Evolutionary conservation across 2,797 vertebrate genomes (phyloP), one percentile per base, ranked within the genome.

Genomic region (Lepilemur ruficaudatus): DNA sequence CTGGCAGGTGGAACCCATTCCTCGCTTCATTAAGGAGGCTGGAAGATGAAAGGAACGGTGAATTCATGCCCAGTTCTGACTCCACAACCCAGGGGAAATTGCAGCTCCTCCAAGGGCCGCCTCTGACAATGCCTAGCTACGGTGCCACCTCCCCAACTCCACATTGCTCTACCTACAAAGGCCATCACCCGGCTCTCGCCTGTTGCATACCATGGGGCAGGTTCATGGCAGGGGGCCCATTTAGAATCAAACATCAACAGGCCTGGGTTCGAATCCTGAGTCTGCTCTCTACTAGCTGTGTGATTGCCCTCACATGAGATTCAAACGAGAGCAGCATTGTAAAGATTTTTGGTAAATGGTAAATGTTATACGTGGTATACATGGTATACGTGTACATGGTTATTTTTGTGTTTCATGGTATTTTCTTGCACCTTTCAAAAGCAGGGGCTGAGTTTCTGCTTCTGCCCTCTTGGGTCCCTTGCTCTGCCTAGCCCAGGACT

Each of bases 1-100:
- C 32, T 78, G 48, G 35, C 67, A 89, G 46, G 57, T 75, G 17
- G 90, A 93, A 73, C 43, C 12, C 23, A 73, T 43, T 61, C 43
- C 41, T 72, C 52, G 13, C 65, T 89, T 86, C 9, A 43, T 30
- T 61, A 95, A 92, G 12, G 18, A 57, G 38, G 30, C 18, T 69
- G 6, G 6, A 32, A 50, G 41, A 41, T 65, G 9, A 78, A 57
- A 52, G 22, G 46, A 59, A 69, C 5, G n/a, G n/a, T 50, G 86
- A 80, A 76, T 84, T 50, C 11, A 30, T 23, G 25, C 57, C 50
- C 18, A 70, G 1, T 38, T 80, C 55, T 85, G 50, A 84, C 65
- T 89, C 70, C 7, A 48, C 9, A 35, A 22, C 20, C 32, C 86
- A 57, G 41, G 32, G 55, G 30, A 80, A 87, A 70, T 38, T 25